Conservation (phyloP, 2,888 invertebrate species). For the Thyatira batis region DNA sequence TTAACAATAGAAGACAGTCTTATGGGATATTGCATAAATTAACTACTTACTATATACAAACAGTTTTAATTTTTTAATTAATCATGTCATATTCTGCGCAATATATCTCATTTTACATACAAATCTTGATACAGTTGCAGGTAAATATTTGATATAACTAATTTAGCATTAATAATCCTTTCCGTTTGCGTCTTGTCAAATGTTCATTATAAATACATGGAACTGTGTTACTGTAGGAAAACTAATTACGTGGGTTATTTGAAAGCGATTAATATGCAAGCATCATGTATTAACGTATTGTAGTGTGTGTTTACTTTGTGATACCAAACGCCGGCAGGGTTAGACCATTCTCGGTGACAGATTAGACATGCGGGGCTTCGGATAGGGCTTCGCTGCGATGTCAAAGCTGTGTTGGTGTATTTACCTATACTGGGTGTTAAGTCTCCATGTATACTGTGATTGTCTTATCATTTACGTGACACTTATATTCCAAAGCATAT, state of each 20-base stretch:
- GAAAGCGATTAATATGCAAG: not conserved
- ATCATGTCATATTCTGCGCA: no score
- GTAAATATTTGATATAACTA: no score
- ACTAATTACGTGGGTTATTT: not conserved
- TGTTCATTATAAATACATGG: not conserved
- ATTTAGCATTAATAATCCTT: not conserved
- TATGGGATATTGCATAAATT: not conserved
- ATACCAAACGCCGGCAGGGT: conserved; percentile 28
- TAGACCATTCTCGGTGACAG: conserved; percentile 25
- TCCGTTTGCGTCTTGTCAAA: not conserved
- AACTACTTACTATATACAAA: no score
- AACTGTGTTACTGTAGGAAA: not conserved
- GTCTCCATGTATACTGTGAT: not conserved
- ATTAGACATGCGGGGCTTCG: conserved; percentile 42
- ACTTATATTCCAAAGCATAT: no score
- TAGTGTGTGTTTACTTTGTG: conserved; percentile 7
- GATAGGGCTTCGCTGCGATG: conserved; percentile 35
- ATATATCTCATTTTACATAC: no score
- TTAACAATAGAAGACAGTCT: not conserved
- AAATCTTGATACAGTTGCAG: no score
- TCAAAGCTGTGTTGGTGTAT: not conserved
- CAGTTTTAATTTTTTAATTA: no score
- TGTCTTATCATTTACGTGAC: no score
- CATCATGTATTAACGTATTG: not conserved
- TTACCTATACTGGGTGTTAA: not conserved